These are phyloP conservation scores for Bellardia pandia DNA, from an alignment of 2,888 invertebrate species.

Conservation along the genomic window DNA sequence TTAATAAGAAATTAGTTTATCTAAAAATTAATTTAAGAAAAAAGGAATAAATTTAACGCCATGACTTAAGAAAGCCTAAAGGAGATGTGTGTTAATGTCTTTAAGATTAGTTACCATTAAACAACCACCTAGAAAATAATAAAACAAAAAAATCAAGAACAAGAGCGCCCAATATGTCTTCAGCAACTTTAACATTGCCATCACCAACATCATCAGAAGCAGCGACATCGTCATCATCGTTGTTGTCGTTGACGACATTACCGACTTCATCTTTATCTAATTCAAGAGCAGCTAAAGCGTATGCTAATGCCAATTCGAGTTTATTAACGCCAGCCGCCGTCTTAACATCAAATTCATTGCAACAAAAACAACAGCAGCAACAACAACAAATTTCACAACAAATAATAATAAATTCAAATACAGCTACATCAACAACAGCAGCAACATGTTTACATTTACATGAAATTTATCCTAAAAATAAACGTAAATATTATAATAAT, in stretches of 20 bases:
- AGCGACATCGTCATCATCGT: slow-evolving; percentile 26
- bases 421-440: slow-evolving; percentile 52
- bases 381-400: slow-evolving; percentile 26
- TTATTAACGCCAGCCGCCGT: slow-evolving; percentile 12
- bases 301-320: slow-evolving; percentile 24
- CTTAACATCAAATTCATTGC: slow-evolving; percentile 38
- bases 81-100: slow-evolving; percentile 65
- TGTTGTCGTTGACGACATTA: slow-evolving; percentile 30
- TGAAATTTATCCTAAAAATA: slow-evolving; percentile 73
- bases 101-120: slow-evolving; percentile 66
- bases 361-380: slow-evolving; percentile 18
- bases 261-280: slow-evolving; percentile 17
- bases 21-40: neutral
- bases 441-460: slow-evolving; percentile 71
- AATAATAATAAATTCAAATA: slow-evolving; percentile 53
- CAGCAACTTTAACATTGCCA: slow-evolving; percentile 66
- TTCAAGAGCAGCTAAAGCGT: slow-evolving; percentile 41
- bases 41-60: slow-evolving; percentile 27
- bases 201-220: slow-evolving; percentile 38
- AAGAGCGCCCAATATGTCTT: slow-evolving; percentile 70
- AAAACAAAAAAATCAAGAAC: slow-evolving; percentile 22
- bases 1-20: slow-evolving; percentile 18
- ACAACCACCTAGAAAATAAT: slow-evolving; percentile 69
- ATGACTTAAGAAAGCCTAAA: slow-evolving; percentile 61
- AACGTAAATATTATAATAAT: slow-evolving; percentile 68